Conservation (phyloP, 2,888 invertebrate species). For the Nomada lathburiana region DNA sequence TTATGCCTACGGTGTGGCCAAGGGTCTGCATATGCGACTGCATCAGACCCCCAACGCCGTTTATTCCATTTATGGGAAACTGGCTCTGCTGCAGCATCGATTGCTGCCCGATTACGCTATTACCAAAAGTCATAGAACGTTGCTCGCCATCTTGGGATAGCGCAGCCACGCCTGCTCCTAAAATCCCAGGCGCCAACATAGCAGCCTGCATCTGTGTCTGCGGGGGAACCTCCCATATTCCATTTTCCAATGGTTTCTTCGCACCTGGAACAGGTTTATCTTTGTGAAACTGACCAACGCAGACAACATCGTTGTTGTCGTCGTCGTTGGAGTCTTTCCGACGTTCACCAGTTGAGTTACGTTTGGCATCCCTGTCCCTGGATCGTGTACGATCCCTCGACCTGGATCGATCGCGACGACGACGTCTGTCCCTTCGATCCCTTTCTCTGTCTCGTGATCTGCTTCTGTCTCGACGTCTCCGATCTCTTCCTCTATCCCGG, state of each 20-base stretch:
- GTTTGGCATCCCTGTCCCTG: constrained; percentile 84
- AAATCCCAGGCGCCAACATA: constrained; percentile 78
- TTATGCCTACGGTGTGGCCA: constrained; percentile 71
- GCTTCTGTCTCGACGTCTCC: constrained; percentile 85
- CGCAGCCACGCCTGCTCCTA: constrained; percentile 78
- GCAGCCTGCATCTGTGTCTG: constrained; percentile 80
- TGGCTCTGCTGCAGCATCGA: constrained; percentile 76
- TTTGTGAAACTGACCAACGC: constrained; percentile 82
- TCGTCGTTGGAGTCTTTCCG: constrained; percentile 76
- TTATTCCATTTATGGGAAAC: constrained; percentile 79
- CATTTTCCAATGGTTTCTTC: constrained; percentile 76
- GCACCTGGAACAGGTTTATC: constrained; percentile 69
- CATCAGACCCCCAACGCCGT: constrained; percentile 77
- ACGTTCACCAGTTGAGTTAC: constrained; percentile 73
- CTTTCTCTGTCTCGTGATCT: constrained; percentile 84
- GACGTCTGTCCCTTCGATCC: constrained; percentile 83
- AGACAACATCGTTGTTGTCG: constrained; percentile 81
- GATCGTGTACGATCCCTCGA: constrained; percentile 86
- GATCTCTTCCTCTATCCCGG: constrained; percentile 85
- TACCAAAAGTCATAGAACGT: constrained; percentile 72
- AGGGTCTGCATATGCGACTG: constrained; percentile 73
- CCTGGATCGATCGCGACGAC: constrained; percentile 85
- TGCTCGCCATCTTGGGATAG: constrained; percentile 70
- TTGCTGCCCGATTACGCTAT: constrained; percentile 66
- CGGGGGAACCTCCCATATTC: constrained; percentile 83